A percentile compares a stretch with the other conserved stretches of the same genome.
Conservation (phyloP, 2,888 invertebrate genomes). For the Allophyes oxyacanthae region DNA sequence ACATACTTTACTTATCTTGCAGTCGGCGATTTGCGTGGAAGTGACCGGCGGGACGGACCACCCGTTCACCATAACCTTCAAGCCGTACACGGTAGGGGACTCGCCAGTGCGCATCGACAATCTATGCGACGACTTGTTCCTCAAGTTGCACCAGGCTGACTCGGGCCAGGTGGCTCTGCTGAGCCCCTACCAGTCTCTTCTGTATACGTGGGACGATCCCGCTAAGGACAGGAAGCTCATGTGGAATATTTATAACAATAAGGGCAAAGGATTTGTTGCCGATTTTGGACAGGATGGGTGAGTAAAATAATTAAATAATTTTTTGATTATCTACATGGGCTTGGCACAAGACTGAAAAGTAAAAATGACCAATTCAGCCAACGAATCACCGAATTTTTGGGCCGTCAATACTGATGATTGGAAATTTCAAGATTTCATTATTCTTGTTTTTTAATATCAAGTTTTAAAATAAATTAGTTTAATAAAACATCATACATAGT, state of each 20-base stretch:
- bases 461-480: too few relatives aligned
- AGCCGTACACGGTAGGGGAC: conserved; percentile 93
- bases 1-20: conserved; percentile 53
- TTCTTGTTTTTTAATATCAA: too few relatives aligned
- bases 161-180: conserved; percentile 91
- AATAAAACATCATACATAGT: too few relatives aligned
- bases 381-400: too few relatives aligned
- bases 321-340: too few relatives aligned
- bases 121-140: conserved; percentile 93
- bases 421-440: too few relatives aligned
- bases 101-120: conserved; percentile 96
- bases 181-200: conserved; percentile 92
- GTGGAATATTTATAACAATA: conserved; percentile 95
- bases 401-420: too few relatives aligned
- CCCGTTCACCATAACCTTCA: conserved; percentile 93
- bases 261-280: conserved; percentile 92
- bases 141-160: conserved; percentile 92
- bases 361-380: too few relatives aligned
- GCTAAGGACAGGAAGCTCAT: conserved; percentile 91
- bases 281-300: conserved; percentile 92
- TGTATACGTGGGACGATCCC: conserved; percentile 97
- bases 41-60: conserved; percentile 93
- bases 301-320: conserved; percentile 43
- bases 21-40: conserved; percentile 92
- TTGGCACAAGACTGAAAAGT: too few relatives aligned